Conservation (phyloP, 1,140 invertebrate genomes). For the Meloidogyne chitwoodi region DNA sequence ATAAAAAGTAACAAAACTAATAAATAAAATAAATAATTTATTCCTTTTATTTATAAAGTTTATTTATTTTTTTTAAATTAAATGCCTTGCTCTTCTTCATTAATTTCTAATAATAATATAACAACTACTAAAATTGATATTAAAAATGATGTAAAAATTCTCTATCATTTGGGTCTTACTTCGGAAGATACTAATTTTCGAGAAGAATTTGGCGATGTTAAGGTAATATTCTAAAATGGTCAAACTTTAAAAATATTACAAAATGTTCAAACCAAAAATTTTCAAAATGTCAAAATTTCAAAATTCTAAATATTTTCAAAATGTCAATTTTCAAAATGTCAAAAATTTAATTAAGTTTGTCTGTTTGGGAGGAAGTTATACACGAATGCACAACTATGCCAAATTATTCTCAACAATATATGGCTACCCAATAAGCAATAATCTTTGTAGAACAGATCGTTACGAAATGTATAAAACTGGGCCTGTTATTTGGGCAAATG, state of each 20-base stretch:
- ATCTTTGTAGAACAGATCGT: constrained; percentile 82
- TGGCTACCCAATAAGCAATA: constrained; percentile 79
- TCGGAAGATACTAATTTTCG: constrained; percentile 30
- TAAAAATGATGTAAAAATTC: not conserved
- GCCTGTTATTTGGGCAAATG: constrained; percentile 82
- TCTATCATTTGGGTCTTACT: constrained; percentile 46
- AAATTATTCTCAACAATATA: constrained; percentile 82
- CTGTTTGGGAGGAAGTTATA: constrained; percentile 92
- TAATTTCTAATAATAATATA: not conserved
- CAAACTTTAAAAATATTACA: no score
- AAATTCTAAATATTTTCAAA: no score
- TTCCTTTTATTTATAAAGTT: not conserved
- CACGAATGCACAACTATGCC: constrained; percentile 87
- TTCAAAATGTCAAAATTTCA: no score
- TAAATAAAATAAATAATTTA: no score
- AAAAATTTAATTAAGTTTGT: constrained; percentile 73
- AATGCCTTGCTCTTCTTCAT: not conserved
- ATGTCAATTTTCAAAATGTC: not conserved
- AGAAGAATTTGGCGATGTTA: constrained; percentile 38
- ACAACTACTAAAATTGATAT: not conserved
- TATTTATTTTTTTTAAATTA: not conserved
- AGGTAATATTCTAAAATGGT: not conserved
- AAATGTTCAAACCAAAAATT: no score
- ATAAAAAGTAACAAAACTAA: no score
- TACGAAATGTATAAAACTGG: constrained; percentile 97